phyloP scores from a whole-genome alignment of 2,888 invertebrate genomes.

The Cryptus viduatorius region DNA sequence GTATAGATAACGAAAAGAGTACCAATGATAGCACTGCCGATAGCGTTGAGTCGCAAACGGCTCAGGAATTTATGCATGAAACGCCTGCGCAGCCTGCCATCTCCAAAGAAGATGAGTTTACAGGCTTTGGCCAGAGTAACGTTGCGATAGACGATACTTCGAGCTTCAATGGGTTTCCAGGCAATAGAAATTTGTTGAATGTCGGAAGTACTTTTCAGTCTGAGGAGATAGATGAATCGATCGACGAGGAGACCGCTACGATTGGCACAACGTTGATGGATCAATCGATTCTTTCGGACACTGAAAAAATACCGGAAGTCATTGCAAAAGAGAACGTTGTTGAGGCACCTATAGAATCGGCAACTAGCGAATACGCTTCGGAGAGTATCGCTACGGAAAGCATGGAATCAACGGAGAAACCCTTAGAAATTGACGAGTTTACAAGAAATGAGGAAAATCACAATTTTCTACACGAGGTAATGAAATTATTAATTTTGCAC shows the following conservation, averaged over 20 bases:
- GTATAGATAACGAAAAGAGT: slow-evolving; percentile 7
- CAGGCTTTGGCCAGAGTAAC: slow-evolving; percentile 74
- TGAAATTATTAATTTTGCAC: neutral
- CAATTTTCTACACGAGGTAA: slow-evolving; percentile 43
- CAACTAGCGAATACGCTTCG: neutral
- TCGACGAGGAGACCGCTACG: neutral
- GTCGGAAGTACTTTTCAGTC: slow-evolving; percentile 73
- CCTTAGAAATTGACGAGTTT: neutral
- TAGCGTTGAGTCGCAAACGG: slow-evolving; percentile 21
- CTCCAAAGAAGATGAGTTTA: slow-evolving; percentile 65
- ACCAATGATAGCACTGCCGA: slow-evolving; percentile 51
- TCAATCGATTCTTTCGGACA: slow-evolving; percentile 2
- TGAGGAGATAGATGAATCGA: neutral
- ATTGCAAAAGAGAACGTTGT: neutral
- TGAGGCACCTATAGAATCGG: neutral
- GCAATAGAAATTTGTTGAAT: slow-evolving; percentile 80
- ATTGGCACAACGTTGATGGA: slow-evolving; percentile 40
- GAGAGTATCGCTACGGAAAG: neutral
- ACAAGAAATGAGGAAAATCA: slow-evolving; percentile 50
- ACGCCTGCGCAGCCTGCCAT: slow-evolving; percentile 69
- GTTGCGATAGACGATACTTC: slow-evolving; percentile 70
- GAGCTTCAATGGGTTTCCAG: slow-evolving; percentile 77
- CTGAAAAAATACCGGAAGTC: slow-evolving; percentile 11
- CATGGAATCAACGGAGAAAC: neutral
- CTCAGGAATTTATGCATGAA: slow-evolving; percentile 30